Evolutionary conservation across 2,888 invertebrate species (phyloP).

Genomic region (Drosophila mayaguana): DNA sequence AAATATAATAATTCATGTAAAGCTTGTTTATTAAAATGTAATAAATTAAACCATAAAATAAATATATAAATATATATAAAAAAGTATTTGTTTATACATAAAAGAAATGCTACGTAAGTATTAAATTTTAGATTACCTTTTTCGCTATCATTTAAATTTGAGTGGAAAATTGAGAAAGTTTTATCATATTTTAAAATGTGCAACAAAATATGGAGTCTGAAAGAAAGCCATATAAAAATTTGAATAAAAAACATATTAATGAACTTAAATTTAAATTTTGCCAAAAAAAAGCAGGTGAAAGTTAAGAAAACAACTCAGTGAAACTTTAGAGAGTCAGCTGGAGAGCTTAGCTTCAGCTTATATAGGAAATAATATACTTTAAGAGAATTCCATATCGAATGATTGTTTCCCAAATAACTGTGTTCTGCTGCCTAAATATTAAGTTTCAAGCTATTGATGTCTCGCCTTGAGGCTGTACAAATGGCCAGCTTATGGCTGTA

Average conservation of each 20-base stretch:
- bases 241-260: constrained; percentile 41
- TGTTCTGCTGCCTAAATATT: background rate
- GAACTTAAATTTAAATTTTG: constrained; percentile 58
- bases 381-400: background rate
- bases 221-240: constrained; percentile 11
- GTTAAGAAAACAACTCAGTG: no score
- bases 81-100: background rate
- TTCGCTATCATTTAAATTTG: background rate
- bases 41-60: constrained; percentile 34
- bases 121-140: background rate
- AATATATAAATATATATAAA: background rate
- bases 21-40: constrained; percentile 41
- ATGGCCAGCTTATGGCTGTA: background rate
- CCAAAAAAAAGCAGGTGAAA: background rate
- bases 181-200: constrained; percentile 2
- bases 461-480: background rate
- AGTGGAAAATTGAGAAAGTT: background rate
- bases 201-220: constrained; percentile 1
- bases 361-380: background rate
- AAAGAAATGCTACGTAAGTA: background rate
- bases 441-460: background rate
- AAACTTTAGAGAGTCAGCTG: background rate
- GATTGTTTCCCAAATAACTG: background rate
- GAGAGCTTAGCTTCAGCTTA: background rate
- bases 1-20: constrained; percentile 22